phyloP scores from a whole-genome alignment of 2,113 vertebrate genomes.

The Oceanites oceanicus region DNA sequence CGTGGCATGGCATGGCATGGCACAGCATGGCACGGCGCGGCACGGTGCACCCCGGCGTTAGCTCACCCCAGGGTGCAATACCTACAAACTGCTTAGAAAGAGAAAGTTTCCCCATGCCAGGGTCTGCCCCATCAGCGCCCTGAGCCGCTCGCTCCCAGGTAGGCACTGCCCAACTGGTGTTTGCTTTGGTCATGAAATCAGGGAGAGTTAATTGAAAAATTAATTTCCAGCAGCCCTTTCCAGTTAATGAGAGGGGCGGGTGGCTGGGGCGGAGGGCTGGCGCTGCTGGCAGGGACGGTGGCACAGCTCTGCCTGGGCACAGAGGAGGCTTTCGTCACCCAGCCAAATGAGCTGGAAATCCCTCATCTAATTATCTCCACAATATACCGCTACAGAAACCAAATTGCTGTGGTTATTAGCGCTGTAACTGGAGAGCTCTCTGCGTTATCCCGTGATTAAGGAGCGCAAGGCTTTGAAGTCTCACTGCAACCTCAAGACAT shows the following conservation, averaged over 20 bases:
- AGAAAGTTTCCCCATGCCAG: accelerated
- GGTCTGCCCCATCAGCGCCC: background rate
- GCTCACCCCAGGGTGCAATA: background rate
- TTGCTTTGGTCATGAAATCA: background rate
- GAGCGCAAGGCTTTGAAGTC: background rate
- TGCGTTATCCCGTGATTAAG: background rate
- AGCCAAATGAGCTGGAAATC: conserved; percentile 11
- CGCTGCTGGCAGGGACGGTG: accelerated
- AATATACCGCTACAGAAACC: background rate
- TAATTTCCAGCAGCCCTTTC: background rate
- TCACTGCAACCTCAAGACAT: background rate
- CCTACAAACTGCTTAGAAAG: background rate
- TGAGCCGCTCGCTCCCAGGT: background rate
- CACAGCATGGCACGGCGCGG: background rate
- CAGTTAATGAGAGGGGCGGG: background rate
- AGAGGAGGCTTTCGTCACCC: background rate
- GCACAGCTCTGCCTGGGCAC: background rate
- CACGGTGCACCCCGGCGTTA: accelerated
- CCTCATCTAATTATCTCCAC: conserved; percentile 6
- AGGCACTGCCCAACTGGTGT: background rate
- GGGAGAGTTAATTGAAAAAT: background rate
- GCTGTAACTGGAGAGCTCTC: background rate
- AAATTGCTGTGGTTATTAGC: background rate
- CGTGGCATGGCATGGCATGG: accelerated
- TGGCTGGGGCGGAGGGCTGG: background rate